phyloP scores from a whole-genome alignment of 2,888 invertebrate genomes.

The Alcis repandata region DNA sequence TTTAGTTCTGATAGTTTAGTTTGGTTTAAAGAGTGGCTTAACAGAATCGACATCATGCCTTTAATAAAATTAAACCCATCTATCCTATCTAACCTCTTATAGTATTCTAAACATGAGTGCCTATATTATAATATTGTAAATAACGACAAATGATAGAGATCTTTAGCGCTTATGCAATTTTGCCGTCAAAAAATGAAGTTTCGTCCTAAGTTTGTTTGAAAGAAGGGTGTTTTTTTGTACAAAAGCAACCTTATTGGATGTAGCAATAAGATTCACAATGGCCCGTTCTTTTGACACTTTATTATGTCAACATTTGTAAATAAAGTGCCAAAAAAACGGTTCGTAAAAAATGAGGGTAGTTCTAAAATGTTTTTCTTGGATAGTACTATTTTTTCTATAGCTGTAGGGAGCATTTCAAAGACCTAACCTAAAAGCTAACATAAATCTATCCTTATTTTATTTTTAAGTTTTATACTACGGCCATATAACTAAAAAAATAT shows the following conservation, averaged over 20 bases:
- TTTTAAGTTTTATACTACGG: constrained; percentile 50
- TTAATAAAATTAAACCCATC: background rate
- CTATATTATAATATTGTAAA: constrained; percentile 48
- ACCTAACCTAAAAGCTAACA: constrained; percentile 3
- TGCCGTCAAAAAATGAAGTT: background rate
- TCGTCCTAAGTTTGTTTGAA: background rate
- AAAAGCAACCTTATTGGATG: background rate
- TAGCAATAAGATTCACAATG: background rate
- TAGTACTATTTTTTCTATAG: background rate
- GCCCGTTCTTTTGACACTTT: no score
- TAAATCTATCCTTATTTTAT: constrained; percentile 1
- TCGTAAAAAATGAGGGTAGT: background rate
- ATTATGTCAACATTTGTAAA: no score
- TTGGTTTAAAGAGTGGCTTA: no score
- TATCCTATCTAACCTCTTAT: constrained; percentile 27
- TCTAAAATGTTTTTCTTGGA: background rate
- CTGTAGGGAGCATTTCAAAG: background rate
- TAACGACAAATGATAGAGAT: constrained; percentile 33
- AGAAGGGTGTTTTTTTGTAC: background rate
- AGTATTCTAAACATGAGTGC: constrained; percentile 51
- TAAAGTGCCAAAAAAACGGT: background rate
- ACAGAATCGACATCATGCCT: background rate
- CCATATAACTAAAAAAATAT: constrained; percentile 51
- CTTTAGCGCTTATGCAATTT: constrained; percentile 24
- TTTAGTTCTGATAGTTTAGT: no score